Percentiles rank a stretch among this genome's conserved stretches.
These are phyloP conservation scores for Epizoanthus fatuus DNA, from an alignment of 92 coral and sea anemone genomes.

Conservation along the genomic window DNA sequence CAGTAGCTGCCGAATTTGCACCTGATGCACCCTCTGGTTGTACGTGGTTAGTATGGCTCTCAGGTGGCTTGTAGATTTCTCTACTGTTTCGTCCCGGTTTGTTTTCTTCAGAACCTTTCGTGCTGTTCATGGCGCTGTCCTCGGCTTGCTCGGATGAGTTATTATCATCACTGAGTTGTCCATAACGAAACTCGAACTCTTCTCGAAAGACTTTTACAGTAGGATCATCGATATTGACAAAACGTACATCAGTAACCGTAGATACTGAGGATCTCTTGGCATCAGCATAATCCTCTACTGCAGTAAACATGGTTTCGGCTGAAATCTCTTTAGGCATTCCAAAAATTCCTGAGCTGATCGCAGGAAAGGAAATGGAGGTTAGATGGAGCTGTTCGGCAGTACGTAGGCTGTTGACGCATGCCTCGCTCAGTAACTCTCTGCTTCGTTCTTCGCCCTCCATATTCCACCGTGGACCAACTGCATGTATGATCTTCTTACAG, in stretches of 20 bases:
- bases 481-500: constrained; percentile 56
- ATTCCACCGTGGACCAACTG: constrained; percentile 57
- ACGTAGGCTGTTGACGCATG: not conserved
- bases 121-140: too few relatives aligned
- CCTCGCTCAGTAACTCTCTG: constrained; percentile 17
- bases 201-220: constrained; percentile 33
- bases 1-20: too few relatives aligned
- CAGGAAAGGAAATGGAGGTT: constrained; percentile 53
- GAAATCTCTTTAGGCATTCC: constrained; percentile 44
- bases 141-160: too few relatives aligned
- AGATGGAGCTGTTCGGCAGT: constrained; percentile 4
- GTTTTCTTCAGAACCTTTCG: too few relatives aligned
- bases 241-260: constrained; percentile 29
- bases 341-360: constrained; percentile 61
- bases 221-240: constrained; percentile 39
- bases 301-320: constrained; percentile 51
- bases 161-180: not conserved
- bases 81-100: too few relatives aligned
- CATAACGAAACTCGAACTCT: constrained; percentile 35
- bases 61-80: too few relatives aligned
- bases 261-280: not conserved
- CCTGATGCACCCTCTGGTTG: too few relatives aligned
- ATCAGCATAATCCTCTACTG: constrained; percentile 21
- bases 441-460: not conserved
- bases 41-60: too few relatives aligned